A percentile compares a stretch with the other conserved stretches of the same genome.
These are phyloP conservation scores for Scopus umbretta DNA, from an alignment of 2,113 vertebrate genomes.

Conservation along the genomic window DNA sequence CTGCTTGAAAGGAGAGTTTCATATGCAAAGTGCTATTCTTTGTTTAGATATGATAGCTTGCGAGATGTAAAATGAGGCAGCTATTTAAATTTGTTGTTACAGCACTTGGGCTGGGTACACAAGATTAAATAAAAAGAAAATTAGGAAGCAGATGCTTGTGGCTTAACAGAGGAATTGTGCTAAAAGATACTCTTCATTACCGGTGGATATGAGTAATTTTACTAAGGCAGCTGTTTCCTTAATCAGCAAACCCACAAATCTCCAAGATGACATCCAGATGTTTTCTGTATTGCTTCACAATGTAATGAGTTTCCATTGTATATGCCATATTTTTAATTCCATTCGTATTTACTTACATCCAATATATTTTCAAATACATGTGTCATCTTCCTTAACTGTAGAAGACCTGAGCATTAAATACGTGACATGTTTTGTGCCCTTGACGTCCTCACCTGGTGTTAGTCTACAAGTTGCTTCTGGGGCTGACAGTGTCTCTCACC, in stretches of 20 bases:
- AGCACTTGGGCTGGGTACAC: constrained; percentile 27
- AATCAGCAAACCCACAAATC: constrained; percentile 1
- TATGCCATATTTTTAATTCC: background rate
- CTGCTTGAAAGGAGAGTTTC: constrained; percentile 57
- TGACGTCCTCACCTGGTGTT: background rate
- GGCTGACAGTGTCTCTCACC: background rate
- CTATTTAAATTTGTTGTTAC: constrained; percentile 54
- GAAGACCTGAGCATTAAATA: background rate
- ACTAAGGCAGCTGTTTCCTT: constrained; percentile 59
- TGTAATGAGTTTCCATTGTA: background rate
- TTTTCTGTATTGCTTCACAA: constrained; percentile 4
- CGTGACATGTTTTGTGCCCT: accelerated
- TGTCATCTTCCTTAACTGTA: background rate
- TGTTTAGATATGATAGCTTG: constrained; percentile 47
- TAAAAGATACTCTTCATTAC: constrained; percentile 55
- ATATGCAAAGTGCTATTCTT: constrained; percentile 53
- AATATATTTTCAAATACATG: background rate
- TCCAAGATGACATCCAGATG: constrained; percentile 31
- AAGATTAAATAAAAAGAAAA: constrained; percentile 62
- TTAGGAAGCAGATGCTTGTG: constrained; percentile 67
- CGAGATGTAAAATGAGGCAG: constrained; percentile 37
- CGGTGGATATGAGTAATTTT: constrained; percentile 56
- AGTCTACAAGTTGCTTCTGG: background rate
- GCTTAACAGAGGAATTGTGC: constrained; percentile 60
- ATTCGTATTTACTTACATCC: background rate